Percentiles rank a stretch among this genome's conserved stretches.
Evolutionary conservation across 2,797 vertebrate species (phyloP).

Genomic region (Pseudocheirus occidentalis): DNA sequence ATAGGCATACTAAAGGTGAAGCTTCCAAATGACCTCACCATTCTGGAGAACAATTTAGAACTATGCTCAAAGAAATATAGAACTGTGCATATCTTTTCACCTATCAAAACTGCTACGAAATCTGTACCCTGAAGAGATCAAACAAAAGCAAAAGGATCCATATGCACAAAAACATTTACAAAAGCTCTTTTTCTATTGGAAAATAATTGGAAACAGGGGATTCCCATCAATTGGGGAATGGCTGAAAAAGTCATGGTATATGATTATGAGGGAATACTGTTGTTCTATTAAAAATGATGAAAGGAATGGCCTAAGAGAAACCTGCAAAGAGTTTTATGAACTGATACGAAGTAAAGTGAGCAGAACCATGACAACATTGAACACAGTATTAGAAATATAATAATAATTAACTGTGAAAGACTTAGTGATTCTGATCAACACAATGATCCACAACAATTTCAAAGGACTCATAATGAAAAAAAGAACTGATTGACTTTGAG

Average conservation of each 20-base stretch:
- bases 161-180: not conserved
- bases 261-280: not conserved
- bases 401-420: not conserved
- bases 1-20: not conserved
- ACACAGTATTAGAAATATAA: not conserved
- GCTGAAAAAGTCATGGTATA: not conserved
- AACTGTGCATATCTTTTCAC: not conserved
- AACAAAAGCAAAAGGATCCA: not conserved
- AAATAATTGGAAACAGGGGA: not conserved
- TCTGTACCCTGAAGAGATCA: not conserved
- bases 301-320: not conserved
- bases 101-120: not conserved
- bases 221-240: not conserved
- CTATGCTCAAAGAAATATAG: not conserved
- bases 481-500: not conserved
- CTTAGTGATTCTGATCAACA: not conserved
- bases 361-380: not conserved
- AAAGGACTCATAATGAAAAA: not conserved
- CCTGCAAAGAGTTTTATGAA: not conserved
- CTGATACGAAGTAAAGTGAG: not conserved
- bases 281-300: not conserved
- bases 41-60: not conserved
- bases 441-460: not conserved
- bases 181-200: not conserved
- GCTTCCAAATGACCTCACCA: not conserved